Percentiles rank a stretch among this genome's conserved stretches.
phyloP scores from a whole-genome alignment of 2,888 invertebrate species.

The Galeopsomyia nigrocyanea region DNA sequence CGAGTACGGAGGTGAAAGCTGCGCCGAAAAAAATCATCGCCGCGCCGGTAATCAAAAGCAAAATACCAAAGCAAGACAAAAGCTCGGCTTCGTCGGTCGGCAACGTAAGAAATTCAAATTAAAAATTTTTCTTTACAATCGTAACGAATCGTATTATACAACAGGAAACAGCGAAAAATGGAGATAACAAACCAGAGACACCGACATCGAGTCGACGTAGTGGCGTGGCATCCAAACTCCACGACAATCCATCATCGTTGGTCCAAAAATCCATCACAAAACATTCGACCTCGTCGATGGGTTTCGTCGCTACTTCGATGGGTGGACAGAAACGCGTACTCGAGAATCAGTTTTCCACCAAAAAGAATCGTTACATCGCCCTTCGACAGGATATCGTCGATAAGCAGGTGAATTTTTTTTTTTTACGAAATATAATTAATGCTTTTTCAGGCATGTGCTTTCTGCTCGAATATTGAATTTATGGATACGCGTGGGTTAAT shows the following conservation, averaged over 20 bases:
- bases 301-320: background rate
- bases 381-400: constrained; percentile 30
- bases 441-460: too few species aligned
- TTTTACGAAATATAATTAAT: background rate
- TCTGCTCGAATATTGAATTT: too few species aligned
- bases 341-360: constrained; percentile 56
- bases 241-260: background rate
- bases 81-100: background rate
- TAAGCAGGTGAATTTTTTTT: constrained; percentile 33
- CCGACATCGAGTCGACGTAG: constrained; percentile 23
- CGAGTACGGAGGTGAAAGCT: too few species aligned
- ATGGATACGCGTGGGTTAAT: too few species aligned
- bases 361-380: constrained; percentile 52
- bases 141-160: background rate
- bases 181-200: constrained; percentile 44
- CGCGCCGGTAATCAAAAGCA: constrained; percentile 8
- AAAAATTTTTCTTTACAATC: too few species aligned
- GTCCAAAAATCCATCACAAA: too few species aligned
- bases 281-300: background rate
- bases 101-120: too few species aligned
- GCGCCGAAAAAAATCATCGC: background rate
- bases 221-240: constrained; percentile 12
- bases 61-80: constrained; percentile 39
- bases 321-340: constrained; percentile 50
- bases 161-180: constrained; percentile 31